These are phyloP conservation scores for Sebastes glaucus DNA, from an alignment of 2,797 vertebrate genomes.

Conservation along the genomic window DNA sequence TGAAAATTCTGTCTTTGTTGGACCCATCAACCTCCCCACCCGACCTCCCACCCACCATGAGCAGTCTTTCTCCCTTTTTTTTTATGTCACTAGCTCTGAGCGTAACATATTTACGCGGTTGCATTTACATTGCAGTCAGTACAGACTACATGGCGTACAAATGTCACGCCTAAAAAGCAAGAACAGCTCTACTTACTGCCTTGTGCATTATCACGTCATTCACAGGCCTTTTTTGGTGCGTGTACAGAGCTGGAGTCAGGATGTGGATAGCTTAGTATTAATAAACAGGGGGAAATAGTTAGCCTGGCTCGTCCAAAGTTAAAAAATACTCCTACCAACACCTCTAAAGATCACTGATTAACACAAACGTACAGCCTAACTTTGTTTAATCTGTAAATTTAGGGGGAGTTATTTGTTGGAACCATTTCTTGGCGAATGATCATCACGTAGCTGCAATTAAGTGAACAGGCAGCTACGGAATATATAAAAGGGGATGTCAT, in stretches of 20 bases:
- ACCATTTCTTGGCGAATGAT: neutral
- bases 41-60: too few relatives aligned
- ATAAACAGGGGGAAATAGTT: neutral
- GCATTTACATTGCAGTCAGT: too few relatives aligned
- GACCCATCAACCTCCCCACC: neutral
- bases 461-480: neutral
- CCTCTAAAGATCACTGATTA: neutral
- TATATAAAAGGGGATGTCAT: too few relatives aligned
- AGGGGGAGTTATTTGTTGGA: neutral
- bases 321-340: neutral
- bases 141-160: too few relatives aligned
- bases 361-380: neutral
- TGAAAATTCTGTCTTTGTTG: too few relatives aligned
- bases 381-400: neutral
- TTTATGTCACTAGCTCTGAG: too few relatives aligned
- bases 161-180: too few relatives aligned
- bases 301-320: neutral
- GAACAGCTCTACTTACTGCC: too few relatives aligned
- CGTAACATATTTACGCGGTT: fast-evolving
- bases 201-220: too few relatives aligned
- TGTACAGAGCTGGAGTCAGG: too few relatives aligned
- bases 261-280: neutral
- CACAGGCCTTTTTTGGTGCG: too few relatives aligned
- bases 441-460: neutral
- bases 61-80: fast-evolving